phyloP scores from a whole-genome alignment of 2,888 invertebrate genomes.

The Cerceris ruficornis region DNA sequence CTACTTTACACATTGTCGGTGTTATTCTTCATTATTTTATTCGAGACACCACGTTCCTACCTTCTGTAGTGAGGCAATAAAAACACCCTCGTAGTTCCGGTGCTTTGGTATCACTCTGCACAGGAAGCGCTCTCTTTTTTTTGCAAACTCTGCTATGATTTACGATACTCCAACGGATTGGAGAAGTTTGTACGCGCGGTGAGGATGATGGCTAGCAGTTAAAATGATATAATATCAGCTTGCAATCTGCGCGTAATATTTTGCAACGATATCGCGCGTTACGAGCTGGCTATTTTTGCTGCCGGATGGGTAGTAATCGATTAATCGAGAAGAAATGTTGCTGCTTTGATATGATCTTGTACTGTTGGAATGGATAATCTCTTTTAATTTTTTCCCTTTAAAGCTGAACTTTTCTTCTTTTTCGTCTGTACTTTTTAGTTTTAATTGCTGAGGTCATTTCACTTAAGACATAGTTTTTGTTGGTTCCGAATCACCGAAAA shows the following conservation, averaged over 20 bases:
- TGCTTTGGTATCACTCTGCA: not conserved
- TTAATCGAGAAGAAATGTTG: too few relatives aligned
- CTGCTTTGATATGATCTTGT: too few relatives aligned
- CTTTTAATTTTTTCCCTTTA: too few relatives aligned
- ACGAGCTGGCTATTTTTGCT: not conserved
- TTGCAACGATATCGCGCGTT: not conserved
- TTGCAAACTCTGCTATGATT: conserved; percentile 33
- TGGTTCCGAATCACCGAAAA: too few relatives aligned
- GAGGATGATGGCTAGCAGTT: conserved; percentile 19
- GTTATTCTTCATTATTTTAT: conserved; percentile 17
- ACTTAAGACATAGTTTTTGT: too few relatives aligned
- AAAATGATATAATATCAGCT: conserved; percentile 34
- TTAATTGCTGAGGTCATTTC: too few relatives aligned
- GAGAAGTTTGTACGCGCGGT: conserved; percentile 1
- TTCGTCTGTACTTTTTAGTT: too few relatives aligned
- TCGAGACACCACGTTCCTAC: conserved; percentile 5
- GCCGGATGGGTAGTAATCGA: too few relatives aligned
- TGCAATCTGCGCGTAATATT: conserved; percentile 6
- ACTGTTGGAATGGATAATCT: too few relatives aligned
- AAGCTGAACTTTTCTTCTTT: too few relatives aligned
- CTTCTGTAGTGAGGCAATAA: conserved; percentile 7
- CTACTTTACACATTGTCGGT: conserved; percentile 5
- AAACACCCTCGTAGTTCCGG: conserved; percentile 14
- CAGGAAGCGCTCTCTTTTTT: conserved; percentile 20
- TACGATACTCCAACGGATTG: conserved; percentile 29